Evolutionary conservation across 2,888 invertebrate species (phyloP).

Genomic region (Exocentrus adspersus): DNA sequence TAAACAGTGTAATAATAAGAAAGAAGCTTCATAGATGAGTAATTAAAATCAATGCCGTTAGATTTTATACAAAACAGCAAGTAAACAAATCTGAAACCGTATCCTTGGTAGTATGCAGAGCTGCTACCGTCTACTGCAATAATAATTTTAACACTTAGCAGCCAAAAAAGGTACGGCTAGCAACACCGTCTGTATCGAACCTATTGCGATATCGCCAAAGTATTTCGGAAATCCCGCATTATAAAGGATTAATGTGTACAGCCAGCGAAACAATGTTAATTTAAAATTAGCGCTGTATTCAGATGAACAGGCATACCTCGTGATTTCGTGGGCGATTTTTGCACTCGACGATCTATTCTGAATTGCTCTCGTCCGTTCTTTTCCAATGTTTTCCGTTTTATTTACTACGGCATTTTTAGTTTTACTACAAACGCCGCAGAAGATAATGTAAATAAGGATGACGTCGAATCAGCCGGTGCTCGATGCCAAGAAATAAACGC

Average conservation of each 20-base stretch:
- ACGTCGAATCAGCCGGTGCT: background rate
- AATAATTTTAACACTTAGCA: background rate
- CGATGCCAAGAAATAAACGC: conserved; percentile 2
- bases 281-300: conserved; percentile 37
- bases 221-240: conserved; percentile 47
- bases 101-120: no score
- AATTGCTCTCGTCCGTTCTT: conserved; percentile 9
- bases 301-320: conserved; percentile 41
- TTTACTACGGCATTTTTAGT: conserved; percentile 25
- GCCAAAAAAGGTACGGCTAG: conserved; percentile 29
- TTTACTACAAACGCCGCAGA: conserved; percentile 14
- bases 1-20: no score
- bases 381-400: conserved; percentile 20
- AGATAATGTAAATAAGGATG: conserved; percentile 25
- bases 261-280: conserved; percentile 34
- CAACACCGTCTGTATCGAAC: conserved; percentile 30
- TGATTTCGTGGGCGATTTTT: conserved; percentile 52
- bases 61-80: no score
- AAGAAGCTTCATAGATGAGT: no score
- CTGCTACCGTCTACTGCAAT: no score
- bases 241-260: conserved; percentile 36
- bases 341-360: conserved; percentile 48
- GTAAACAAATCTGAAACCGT: no score
- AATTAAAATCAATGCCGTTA: no score
- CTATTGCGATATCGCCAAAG: conserved; percentile 40